Conservation (phyloP, 2,113 vertebrate species). For the Ancistrus triradiatus region DNA sequence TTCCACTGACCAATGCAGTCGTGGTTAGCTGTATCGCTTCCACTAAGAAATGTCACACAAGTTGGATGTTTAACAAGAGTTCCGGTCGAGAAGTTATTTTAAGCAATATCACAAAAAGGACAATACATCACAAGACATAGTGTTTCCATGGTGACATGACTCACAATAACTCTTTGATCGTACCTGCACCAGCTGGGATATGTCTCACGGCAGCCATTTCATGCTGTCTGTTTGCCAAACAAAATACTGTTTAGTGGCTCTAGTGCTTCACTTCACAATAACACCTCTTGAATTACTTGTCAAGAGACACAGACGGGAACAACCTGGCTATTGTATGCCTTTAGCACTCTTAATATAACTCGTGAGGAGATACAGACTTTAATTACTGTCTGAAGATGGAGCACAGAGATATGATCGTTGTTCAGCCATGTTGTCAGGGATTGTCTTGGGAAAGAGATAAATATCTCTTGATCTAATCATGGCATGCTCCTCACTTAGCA, state of each 20-base stretch:
- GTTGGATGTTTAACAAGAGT: conserved; percentile 8
- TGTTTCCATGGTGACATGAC: conserved; percentile 70
- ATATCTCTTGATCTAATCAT: background rate
- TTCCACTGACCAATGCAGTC: background rate
- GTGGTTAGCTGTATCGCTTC: conserved; percentile 2
- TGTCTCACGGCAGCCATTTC: conserved; percentile 55
- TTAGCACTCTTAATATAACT: conserved; percentile 16
- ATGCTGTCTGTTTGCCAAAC: conserved; percentile 60
- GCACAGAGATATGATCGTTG: background rate
- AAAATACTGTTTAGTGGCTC: conserved; percentile 37
- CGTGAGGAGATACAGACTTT: conserved; percentile 16
- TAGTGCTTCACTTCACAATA: conserved; percentile 51
- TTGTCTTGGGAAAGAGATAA: background rate
- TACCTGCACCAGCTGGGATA: conserved; percentile 67
- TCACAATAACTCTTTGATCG: conserved; percentile 60
- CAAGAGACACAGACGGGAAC: conserved; percentile 23
- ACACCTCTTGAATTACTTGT: conserved; percentile 47
- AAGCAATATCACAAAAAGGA: conserved; percentile 60
- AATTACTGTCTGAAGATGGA: conserved; percentile 10
- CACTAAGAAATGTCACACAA: conserved; percentile 2
- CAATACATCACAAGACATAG: conserved; percentile 46
- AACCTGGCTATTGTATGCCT: conserved; percentile 10
- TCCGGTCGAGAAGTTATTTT: conserved; percentile 56
- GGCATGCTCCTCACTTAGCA: background rate
- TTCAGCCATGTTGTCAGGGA: conserved; percentile 4